phyloP scores from a whole-genome alignment of 1,140 invertebrate genomes.

The Bombus superbus region DNA sequence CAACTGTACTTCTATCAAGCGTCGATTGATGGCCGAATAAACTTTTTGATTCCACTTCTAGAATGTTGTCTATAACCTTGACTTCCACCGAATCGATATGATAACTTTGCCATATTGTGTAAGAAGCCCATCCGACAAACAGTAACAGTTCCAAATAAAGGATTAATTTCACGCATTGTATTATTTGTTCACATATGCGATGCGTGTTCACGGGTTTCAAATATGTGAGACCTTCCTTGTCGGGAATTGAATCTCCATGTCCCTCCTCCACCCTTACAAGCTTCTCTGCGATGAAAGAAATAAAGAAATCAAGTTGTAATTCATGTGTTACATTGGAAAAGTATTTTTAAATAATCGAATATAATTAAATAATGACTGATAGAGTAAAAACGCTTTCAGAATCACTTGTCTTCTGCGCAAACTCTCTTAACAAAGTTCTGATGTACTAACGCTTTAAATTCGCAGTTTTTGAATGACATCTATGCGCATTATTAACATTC shows the following conservation, averaged over 20 bases:
- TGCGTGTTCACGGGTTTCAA: background rate
- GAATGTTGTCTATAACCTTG: background rate
- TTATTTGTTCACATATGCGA: background rate
- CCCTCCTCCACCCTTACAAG: constrained; percentile 34
- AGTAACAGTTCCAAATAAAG: constrained; percentile 49
- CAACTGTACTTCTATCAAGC: background rate
- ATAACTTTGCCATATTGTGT: constrained; percentile 30
- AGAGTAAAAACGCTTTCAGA: too few relatives aligned
- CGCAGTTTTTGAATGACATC: too few relatives aligned
- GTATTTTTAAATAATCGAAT: background rate
- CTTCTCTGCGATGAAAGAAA: constrained; percentile 29
- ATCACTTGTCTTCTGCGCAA: too few relatives aligned
- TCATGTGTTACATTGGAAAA: background rate
- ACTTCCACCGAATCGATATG: background rate
- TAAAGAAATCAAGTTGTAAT: background rate
- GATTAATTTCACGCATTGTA: constrained; percentile 40
- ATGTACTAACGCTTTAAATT: too few relatives aligned
- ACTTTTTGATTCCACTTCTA: background rate
- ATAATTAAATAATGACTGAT: background rate
- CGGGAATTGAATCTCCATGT: background rate
- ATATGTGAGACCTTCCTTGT: background rate
- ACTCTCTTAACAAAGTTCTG: too few relatives aligned
- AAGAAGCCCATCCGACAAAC: constrained; percentile 48
- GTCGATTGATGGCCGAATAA: background rate
- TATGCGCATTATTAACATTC: too few relatives aligned